Evolutionary conservation across 2,797 vertebrate species (phyloP).

Genomic region (Liasis olivaceus): DNA sequence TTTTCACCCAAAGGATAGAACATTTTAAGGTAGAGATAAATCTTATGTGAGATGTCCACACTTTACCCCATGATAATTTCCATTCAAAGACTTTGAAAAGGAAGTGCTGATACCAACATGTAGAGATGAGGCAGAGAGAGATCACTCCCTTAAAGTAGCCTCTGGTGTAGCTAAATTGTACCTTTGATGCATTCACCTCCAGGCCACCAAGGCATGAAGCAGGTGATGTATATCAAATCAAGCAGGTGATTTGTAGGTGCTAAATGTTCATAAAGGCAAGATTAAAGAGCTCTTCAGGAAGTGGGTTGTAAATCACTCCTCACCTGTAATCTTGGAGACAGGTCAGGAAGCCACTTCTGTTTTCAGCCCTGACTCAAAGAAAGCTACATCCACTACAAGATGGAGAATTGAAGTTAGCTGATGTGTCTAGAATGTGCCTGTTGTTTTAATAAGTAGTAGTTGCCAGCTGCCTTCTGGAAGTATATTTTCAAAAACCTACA

Average conservation of each 20-base stretch:
- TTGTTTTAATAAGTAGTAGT: conserved; percentile 31
- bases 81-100: not conserved
- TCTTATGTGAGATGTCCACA: not conserved
- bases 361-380: conserved; percentile 63
- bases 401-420: conserved; percentile 45
- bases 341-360: conserved; percentile 41
- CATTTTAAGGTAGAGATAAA: not conserved
- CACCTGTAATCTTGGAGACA: conserved; percentile 51
- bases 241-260: conserved; percentile 65
- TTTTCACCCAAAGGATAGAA: not conserved
- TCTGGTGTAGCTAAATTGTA: conserved; percentile 66
- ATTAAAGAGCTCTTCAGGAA: conserved; percentile 64
- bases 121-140: not conserved
- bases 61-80: not conserved
- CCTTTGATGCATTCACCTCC: conserved; percentile 57
- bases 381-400: conserved; percentile 31
- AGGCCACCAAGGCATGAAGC: conserved; percentile 60
- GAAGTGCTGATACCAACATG: not conserved
- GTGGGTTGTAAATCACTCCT: conserved; percentile 61
- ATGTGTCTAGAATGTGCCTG: conserved; percentile 56
- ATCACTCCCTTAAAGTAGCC: conserved; percentile 45
- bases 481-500: conserved; percentile 51
- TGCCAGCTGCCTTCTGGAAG: conserved; percentile 56
- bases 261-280: conserved; percentile 69
- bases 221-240: conserved; percentile 55